Evolutionary conservation across 1,140 invertebrate genomes (phyloP).

Genomic region (Drosophila virilis): DNA sequence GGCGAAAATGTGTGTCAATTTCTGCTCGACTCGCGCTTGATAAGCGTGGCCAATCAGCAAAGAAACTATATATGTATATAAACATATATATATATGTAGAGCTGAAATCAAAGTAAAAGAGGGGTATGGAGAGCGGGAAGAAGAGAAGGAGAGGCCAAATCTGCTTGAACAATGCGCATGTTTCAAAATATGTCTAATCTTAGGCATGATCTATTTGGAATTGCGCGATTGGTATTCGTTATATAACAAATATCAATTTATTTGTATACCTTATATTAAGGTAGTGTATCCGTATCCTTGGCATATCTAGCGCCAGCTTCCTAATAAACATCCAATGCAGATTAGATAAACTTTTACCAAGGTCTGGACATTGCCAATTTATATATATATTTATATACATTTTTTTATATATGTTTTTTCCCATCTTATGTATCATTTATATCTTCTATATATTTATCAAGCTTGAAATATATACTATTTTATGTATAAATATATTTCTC

Average conservation of each 20-base stretch:
- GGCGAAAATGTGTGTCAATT: slow-evolving; percentile 45
- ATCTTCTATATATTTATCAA: no score
- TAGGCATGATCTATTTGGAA: background rate
- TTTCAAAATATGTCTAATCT: background rate
- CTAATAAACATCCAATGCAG: no score
- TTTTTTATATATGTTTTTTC: background rate
- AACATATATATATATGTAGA: background rate
- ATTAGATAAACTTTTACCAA: no score
- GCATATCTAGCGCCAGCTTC: no score
- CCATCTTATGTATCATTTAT: no score
- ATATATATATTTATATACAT: background rate
- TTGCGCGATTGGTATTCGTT: background rate
- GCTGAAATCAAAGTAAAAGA: background rate
- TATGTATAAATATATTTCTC: no score
- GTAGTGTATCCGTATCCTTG: no score
- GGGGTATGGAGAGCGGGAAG: background rate
- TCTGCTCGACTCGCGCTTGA: slow-evolving; percentile 11
- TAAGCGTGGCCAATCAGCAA: slow-evolving; percentile 15
- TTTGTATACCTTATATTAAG: no score
- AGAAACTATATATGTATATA: background rate
- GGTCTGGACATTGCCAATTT: background rate
- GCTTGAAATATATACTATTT: no score
- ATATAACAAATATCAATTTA: no score
- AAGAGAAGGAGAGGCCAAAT: background rate
- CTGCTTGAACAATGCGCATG: background rate